Conservation (phyloP, 2,113 vertebrate species). For the Brachirus orientalis region DNA sequence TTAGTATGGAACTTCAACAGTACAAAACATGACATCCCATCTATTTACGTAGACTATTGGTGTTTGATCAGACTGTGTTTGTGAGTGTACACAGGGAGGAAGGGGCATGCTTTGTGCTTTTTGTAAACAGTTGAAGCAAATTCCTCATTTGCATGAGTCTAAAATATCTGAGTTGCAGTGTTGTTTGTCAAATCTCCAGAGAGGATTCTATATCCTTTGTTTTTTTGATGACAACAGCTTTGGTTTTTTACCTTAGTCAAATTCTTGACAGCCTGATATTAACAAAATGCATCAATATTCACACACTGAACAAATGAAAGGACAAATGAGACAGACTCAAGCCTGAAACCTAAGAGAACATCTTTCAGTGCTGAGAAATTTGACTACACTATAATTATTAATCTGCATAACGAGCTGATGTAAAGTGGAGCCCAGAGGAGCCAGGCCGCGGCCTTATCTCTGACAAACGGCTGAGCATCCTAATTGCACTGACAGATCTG, state of each 20-base stretch:
- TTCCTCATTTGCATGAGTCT: conserved; percentile 24
- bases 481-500: conserved; percentile 77
- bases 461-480: conserved; percentile 67
- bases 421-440: conserved; percentile 66
- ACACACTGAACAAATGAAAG: conserved; percentile 40
- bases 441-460: conserved; percentile 65
- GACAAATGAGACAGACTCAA: conserved; percentile 32
- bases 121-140: conserved; percentile 27
- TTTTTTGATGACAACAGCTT: conserved; percentile 38
- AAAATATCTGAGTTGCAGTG: conserved; percentile 25
- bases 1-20: conserved; percentile 49
- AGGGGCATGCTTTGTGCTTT: neutral
- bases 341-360: conserved; percentile 29
- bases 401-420: conserved; percentile 74
- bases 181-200: conserved; percentile 20
- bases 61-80: conserved; percentile 37
- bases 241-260: conserved; percentile 8
- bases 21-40: conserved; percentile 50
- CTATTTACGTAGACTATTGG: conserved; percentile 45
- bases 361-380: conserved; percentile 47
- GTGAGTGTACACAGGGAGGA: conserved; percentile 9
- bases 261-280: conserved; percentile 14
- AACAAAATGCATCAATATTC: conserved; percentile 24
- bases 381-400: conserved; percentile 67
- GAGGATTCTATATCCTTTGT: conserved; percentile 17